Evolutionary conservation across 1,140 invertebrate genomes (phyloP).

Genomic region (Mercenaria mercenaria): DNA sequence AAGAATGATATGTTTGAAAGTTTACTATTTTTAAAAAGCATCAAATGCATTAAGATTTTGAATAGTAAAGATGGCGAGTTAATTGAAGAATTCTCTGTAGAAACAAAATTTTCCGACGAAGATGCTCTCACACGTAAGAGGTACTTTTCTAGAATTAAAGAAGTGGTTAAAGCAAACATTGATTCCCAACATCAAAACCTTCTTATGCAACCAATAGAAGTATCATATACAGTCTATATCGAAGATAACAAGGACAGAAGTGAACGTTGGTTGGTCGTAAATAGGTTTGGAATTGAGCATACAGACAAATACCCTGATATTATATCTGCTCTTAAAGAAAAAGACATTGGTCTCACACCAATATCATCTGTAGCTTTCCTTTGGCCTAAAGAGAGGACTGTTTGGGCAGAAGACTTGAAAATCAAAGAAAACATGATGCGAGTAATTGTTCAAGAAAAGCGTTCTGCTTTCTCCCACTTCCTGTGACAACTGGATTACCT

Average conservation of each 20-base stretch:
- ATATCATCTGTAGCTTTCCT: constrained; percentile 16
- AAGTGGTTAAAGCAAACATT: not conserved
- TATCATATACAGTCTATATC: constrained; percentile 50
- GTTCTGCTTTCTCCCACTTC: constrained; percentile 44
- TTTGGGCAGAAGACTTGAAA: not conserved
- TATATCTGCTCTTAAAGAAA: constrained; percentile 49
- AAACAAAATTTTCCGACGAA: constrained; percentile 52
- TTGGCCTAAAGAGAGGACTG: not conserved
- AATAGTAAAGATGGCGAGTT: constrained; percentile 11
- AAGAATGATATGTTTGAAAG: constrained; percentile 68
- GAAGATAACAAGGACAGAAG: constrained; percentile 47
- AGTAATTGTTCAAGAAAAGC: not conserved
- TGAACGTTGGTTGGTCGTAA: constrained; percentile 73
- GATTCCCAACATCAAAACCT: not conserved
- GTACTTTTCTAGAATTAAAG: constrained; percentile 57
- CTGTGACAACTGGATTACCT: constrained; percentile 4
- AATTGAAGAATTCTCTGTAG: constrained; percentile 63
- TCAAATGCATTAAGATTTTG: constrained; percentile 62
- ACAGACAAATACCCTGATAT: constrained; percentile 18
- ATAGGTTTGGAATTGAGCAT: constrained; percentile 74
- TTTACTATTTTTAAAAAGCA: constrained; percentile 79
- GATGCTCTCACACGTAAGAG: constrained; percentile 49
- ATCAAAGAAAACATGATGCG: not conserved
- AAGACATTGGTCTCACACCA: constrained; percentile 71
- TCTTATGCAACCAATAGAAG: constrained; percentile 6